Conservation (phyloP, 2,113 vertebrate species). For the Austrofundulus limnaeus region DNA sequence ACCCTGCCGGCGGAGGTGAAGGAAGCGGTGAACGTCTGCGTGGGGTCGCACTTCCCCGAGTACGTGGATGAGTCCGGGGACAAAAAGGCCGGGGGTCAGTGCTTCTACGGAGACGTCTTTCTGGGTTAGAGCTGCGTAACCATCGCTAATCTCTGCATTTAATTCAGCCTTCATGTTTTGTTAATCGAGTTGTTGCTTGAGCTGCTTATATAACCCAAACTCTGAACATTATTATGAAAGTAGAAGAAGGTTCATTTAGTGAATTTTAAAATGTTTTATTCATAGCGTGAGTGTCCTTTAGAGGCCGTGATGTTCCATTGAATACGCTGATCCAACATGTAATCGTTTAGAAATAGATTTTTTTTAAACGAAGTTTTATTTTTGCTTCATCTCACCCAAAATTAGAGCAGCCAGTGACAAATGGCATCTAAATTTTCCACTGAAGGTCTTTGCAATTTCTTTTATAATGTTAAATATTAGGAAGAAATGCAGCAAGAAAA, state of each 20-base stretch:
- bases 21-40: slow-evolving; percentile 78
- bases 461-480: slow-evolving; percentile 17
- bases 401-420: background rate
- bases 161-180: background rate
- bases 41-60: slow-evolving; percentile 72
- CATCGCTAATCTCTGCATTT: background rate
- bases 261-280: slow-evolving; percentile 35
- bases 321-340: slow-evolving; percentile 4
- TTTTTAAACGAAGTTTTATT: slow-evolving; percentile 5
- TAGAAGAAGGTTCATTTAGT: slow-evolving; percentile 4
- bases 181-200: background rate
- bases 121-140: slow-evolving; percentile 63
- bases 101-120: slow-evolving; percentile 75
- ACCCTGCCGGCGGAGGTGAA: slow-evolving; percentile 78
- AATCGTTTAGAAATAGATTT: slow-evolving; percentile 22
- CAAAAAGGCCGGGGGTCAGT: slow-evolving; percentile 39
- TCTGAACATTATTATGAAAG: background rate
- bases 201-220: slow-evolving; percentile 18
- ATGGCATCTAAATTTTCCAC: slow-evolving; percentile 11
- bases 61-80: slow-evolving; percentile 62
- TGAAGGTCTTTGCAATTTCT: slow-evolving; percentile 12
- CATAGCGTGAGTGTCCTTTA: slow-evolving; percentile 11
- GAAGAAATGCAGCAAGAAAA: slow-evolving; percentile 8
- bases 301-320: slow-evolving; percentile 7
- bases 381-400: slow-evolving; percentile 7